Base-by-base conservation (phyloP, 2,888 invertebrate species). In the Lapara coniferarum region DNA sequence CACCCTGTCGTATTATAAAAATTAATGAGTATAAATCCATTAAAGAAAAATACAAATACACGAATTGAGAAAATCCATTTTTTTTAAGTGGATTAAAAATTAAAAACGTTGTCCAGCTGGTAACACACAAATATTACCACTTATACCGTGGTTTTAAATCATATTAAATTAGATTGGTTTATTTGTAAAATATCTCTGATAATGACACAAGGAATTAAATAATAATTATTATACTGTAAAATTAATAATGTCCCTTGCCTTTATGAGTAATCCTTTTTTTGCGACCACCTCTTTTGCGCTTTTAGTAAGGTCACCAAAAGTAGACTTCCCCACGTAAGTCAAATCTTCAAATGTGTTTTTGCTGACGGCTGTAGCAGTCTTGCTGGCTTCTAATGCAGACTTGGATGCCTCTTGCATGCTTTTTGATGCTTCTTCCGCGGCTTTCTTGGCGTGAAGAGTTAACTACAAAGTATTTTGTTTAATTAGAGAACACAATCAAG, bases 341-440 rank as follows among this genome's bases (percentile, higher is more conserved):
- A 98, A 92, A 85, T 98, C 98, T 72, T 98, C 98, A 7, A 98
- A 93, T 0, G 98, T 98, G 78, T 97, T 97, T 85, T 97, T 97
- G 81, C 97, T 97, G 12, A 97, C 97, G 10, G 97, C 97, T 0
- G 97, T 97, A 0, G 98, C 98, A 14, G 97, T 97, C 86, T 97
- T 97, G 71, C 97, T 97, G 0, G 97, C 97, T 90, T 97, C 97
- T 44, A 98, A 81, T 0, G 98, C 98, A 55, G 96, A 95, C 83
- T 97, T 97, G 0, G 97, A 96, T 0, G 97, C 98, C 85, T 97
- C 98, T 69, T 97, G 97, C 72, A 97, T 96, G 70, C 96, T 96
- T 84, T 97, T 97, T 0, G 96, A 95, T 2, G 97, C 97, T 84
- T 96, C 97, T 75, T 96, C 97, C 0, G 98, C 97, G 0, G 97